A percentile compares a stretch with the other conserved stretches of the same genome.
These are phyloP conservation scores for Phrixothrix hirtus DNA, from an alignment of 2,888 invertebrate species.

Conservation along the genomic window DNA sequence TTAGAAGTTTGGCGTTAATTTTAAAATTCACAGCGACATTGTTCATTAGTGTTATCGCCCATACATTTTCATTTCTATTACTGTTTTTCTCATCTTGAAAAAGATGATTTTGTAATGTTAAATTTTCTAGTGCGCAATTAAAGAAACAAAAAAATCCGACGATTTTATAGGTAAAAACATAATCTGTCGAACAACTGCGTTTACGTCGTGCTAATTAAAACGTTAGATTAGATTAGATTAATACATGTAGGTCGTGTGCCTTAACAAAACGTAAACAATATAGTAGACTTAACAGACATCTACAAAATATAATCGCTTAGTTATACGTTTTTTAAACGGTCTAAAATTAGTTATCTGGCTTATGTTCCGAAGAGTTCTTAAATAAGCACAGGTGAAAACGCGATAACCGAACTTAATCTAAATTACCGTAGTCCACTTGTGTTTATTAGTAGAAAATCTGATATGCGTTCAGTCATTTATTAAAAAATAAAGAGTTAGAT, in stretches of 20 bases:
- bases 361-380: neutral
- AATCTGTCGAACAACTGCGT: too few species aligned
- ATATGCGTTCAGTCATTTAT: slow-evolving; percentile 13
- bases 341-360: neutral
- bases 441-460: slow-evolving; percentile 14
- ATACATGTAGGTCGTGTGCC: slow-evolving; percentile 4
- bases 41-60: too few species aligned
- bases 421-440: slow-evolving; percentile 7
- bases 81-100: too few species aligned
- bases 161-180: too few species aligned
- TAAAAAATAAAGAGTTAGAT: slow-evolving; percentile 7
- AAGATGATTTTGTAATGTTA: too few species aligned
- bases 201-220: too few species aligned
- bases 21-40: too few species aligned
- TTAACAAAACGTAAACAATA: slow-evolving; percentile 6
- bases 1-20: too few species aligned
- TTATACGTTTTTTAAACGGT: neutral
- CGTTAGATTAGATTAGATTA: neutral
- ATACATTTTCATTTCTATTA: too few species aligned
- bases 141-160: too few species aligned
- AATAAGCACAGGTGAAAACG: neutral
- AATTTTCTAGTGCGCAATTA: too few species aligned
- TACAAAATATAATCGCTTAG: neutral
- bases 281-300: neutral
- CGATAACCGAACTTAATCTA: slow-evolving; percentile 7